Evolutionary conservation across 2,113 vertebrate genomes (phyloP).

Genomic region (Macaca mulatta): DNA sequence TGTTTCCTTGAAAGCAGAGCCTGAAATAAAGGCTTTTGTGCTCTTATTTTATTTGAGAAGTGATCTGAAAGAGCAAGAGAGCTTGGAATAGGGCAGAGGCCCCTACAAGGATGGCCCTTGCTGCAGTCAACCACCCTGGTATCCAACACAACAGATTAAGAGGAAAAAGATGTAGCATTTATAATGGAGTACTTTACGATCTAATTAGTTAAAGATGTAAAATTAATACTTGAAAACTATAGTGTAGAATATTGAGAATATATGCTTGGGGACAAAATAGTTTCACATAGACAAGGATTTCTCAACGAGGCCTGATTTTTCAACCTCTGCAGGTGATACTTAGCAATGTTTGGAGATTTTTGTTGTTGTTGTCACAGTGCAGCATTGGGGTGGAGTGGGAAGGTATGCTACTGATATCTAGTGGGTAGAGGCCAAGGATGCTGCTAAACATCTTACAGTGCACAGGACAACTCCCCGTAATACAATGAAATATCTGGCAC

Average conservation of each 20-base stretch:
- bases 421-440: neutral
- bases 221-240: neutral
- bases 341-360: neutral
- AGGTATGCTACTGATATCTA: neutral
- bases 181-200: neutral
- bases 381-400: neutral
- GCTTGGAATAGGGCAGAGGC: neutral
- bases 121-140: fast-evolving
- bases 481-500: neutral
- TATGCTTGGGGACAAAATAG: neutral
- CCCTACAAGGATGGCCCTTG: neutral
- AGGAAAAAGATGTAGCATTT: neutral
- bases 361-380: neutral
- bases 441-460: neutral
- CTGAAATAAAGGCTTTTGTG: neutral
- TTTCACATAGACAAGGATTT: neutral
- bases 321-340: neutral
- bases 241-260: neutral
- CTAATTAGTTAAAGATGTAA: neutral
- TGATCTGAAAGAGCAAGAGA: neutral
- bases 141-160: neutral
- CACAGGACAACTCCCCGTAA: no score
- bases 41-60: neutral
- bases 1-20: neutral
- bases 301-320: neutral